These are phyloP conservation scores for Drosophila melanogaster DNA, from an alignment of 1,140 invertebrate species.

Conservation along the genomic window DNA sequence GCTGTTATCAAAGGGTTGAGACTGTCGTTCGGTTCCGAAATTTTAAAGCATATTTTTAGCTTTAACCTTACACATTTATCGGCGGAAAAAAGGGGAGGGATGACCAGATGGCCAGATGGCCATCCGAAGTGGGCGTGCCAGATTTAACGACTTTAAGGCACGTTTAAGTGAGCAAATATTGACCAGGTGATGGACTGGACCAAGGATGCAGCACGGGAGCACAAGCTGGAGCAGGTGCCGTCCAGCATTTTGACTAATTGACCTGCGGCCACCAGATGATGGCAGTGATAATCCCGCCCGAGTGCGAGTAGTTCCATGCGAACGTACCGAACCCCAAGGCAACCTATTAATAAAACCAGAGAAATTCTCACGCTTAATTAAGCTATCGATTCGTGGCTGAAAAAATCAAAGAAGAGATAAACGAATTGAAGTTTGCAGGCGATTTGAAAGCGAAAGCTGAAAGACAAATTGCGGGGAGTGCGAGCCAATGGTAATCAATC, in stretches of 20 bases:
- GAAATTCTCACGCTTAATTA: conserved; percentile 78
- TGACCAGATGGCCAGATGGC: background rate
- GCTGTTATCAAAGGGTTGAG: conserved; percentile 46
- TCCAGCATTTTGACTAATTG: conserved; percentile 67
- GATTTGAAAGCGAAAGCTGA: conserved; percentile 32
- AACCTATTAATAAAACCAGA: conserved; percentile 74
- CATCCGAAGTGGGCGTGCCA: background rate
- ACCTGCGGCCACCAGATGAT: conserved; percentile 53
- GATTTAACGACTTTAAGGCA: conserved; percentile 64
- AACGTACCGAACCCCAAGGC: conserved; percentile 57
- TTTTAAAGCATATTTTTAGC: conserved; percentile 68
- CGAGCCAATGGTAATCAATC: conserved; percentile 12
- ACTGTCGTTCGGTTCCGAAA: conserved; percentile 4
- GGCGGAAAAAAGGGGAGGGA: background rate
- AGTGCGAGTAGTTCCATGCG: conserved; percentile 52
- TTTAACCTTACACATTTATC: conserved; percentile 60
- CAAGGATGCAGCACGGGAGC: background rate
- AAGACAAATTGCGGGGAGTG: conserved; percentile 1
- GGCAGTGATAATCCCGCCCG: conserved; percentile 40
- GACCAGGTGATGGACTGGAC: conserved; percentile 40
- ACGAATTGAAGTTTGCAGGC: conserved; percentile 39
- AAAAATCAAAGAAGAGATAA: conserved; percentile 48
- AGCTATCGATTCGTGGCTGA: conserved; percentile 72
- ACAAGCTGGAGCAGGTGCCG: conserved; percentile 5
- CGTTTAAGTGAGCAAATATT: conserved; percentile 65